Percentiles rank a stretch among this genome's conserved stretches.
These are phyloP conservation scores for Chaetura pelagica DNA, from an alignment of 2,113 vertebrate species.

Conservation along the genomic window DNA sequence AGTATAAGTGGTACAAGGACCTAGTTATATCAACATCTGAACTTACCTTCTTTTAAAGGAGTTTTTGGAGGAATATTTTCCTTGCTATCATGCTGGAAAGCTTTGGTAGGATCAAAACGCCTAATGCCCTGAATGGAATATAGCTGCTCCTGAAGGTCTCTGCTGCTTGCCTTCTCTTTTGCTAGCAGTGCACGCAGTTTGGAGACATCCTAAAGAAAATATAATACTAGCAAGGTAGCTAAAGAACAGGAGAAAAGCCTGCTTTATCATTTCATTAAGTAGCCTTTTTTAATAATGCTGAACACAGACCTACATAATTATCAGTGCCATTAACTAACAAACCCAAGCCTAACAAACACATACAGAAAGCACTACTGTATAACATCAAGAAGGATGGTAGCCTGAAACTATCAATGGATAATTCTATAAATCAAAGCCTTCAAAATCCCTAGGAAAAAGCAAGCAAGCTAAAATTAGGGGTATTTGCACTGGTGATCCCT, in stretches of 20 bases:
- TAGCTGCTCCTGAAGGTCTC: slow-evolving; percentile 81
- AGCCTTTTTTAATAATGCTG: background rate
- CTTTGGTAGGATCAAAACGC: slow-evolving; percentile 89
- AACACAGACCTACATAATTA: background rate
- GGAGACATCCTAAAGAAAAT: slow-evolving; percentile 80
- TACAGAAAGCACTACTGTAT: background rate
- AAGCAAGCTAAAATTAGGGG: background rate
- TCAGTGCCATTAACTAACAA: background rate
- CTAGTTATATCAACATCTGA: accelerated
- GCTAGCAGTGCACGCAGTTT: slow-evolving; percentile 81
- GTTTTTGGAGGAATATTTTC: slow-evolving; percentile 83
- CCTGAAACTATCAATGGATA: background rate
- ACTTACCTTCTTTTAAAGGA: slow-evolving; percentile 83
- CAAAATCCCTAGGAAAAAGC: accelerated
- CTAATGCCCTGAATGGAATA: slow-evolving; percentile 66
- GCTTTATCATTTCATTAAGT: background rate
- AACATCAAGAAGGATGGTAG: background rate
- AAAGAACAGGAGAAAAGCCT: background rate
- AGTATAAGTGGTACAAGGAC: background rate
- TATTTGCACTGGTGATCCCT: background rate
- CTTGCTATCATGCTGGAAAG: slow-evolving; percentile 88
- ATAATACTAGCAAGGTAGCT: background rate
- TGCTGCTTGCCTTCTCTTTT: slow-evolving; percentile 80
- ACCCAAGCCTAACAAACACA: background rate
- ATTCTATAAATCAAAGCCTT: background rate